These are phyloP conservation scores for Pavo muticus DNA, from an alignment of 2,113 vertebrate genomes.

Conservation along the genomic window DNA sequence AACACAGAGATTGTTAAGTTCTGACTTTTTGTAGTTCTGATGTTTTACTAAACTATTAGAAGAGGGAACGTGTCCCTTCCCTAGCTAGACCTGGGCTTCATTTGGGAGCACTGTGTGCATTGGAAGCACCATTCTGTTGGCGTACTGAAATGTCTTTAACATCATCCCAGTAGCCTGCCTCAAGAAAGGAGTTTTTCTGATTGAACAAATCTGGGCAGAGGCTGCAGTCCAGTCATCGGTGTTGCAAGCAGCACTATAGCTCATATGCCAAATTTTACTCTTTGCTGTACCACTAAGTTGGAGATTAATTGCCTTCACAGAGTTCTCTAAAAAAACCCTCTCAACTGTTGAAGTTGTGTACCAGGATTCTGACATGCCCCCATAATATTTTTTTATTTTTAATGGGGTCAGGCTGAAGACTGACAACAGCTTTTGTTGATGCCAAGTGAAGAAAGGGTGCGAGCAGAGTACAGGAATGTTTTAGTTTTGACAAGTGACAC, in stretches of 20 bases:
- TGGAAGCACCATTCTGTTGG: neutral
- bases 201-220: neutral
- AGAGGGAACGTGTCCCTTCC: neutral
- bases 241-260: neutral
- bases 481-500: slow-evolving; percentile 2
- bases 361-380: neutral
- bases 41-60: neutral
- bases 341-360: neutral
- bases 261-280: neutral
- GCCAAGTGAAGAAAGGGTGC: neutral
- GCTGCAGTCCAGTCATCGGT: neutral
- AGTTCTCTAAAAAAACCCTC: neutral
- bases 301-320: neutral
- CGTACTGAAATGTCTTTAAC: neutral
- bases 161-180: neutral
- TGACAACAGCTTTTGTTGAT: neutral
- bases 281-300: neutral
- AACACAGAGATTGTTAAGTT: neutral
- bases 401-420: neutral
- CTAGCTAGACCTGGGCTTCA: neutral
- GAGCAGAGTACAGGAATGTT: neutral
- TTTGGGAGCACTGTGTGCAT: neutral
- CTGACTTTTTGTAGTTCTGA: neutral
- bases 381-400: neutral
- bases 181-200: neutral